These are phyloP conservation scores for Notarius lentiginosus DNA, from an alignment of 2,113 vertebrate genomes.

Conservation along the genomic window DNA sequence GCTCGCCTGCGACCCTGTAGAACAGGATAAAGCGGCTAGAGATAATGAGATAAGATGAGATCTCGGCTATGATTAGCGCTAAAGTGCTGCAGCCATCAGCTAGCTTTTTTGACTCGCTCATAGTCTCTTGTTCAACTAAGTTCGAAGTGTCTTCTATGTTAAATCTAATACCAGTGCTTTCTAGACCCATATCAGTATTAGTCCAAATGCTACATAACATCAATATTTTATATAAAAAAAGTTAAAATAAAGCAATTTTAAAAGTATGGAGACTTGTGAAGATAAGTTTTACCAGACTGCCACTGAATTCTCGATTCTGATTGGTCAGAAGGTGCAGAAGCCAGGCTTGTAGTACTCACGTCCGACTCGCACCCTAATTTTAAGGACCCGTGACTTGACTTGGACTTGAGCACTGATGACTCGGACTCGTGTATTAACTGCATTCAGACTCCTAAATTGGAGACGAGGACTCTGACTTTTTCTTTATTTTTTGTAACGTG, in stretches of 20 bases:
- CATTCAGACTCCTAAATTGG: too few relatives aligned
- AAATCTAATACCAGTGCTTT: background rate
- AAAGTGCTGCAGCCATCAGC: background rate
- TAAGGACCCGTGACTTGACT: too few relatives aligned
- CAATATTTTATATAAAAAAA: background rate
- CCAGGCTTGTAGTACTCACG: too few relatives aligned
- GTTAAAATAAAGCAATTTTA: background rate
- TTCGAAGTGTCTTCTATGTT: background rate
- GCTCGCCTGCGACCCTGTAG: too few relatives aligned
- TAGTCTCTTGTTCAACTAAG: background rate
- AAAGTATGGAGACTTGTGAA: background rate
- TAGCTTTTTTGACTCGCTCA: background rate
- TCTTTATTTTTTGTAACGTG: too few relatives aligned
- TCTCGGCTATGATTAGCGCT: background rate
- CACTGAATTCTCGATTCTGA: background rate
- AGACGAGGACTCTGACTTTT: too few relatives aligned
- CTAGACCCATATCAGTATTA: background rate
- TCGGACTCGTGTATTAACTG: too few relatives aligned
- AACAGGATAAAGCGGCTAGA: too few relatives aligned
- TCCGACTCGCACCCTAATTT: too few relatives aligned
- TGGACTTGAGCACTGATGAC: too few relatives aligned
- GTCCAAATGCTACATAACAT: background rate
- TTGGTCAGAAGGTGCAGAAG: background rate
- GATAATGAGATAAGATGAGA: too few relatives aligned
- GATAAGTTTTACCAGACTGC: background rate